Conservation (phyloP, 2,113 vertebrate genomes). For the Oceanites oceanicus region DNA sequence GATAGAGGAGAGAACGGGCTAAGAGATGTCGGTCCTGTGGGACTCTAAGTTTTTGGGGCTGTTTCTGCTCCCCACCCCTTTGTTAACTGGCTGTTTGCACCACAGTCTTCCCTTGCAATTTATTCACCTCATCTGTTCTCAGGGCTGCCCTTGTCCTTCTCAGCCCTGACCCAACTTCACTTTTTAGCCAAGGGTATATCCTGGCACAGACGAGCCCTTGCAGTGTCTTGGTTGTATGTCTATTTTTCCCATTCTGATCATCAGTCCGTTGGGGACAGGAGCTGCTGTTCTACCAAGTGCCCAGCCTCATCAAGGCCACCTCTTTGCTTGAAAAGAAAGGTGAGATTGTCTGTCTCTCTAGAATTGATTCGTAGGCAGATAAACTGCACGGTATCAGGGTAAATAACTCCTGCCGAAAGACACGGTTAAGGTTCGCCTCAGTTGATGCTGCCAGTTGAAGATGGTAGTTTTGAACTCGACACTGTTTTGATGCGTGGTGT, state of each 20-base stretch:
- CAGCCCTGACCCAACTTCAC: neutral
- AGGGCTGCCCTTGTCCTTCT: neutral
- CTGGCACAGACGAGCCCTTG: neutral
- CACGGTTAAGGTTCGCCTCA: neutral
- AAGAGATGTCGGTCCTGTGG: neutral
- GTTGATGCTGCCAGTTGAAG: neutral
- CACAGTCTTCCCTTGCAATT: neutral
- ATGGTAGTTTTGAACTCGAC: neutral
- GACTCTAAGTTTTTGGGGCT: neutral
- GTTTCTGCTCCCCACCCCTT: neutral
- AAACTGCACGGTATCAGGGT: neutral
- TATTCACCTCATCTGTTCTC: neutral
- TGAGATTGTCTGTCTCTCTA: neutral
- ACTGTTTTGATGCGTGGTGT: neutral
- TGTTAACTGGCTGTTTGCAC: neutral
- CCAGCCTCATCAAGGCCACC: neutral
- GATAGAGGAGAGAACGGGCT: neutral
- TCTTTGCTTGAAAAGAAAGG: neutral
- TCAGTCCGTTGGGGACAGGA: fast-evolving
- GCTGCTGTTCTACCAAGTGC: neutral
- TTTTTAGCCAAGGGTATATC: neutral
- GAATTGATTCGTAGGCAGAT: neutral
- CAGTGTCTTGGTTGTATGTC: no score
- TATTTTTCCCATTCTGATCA: neutral
- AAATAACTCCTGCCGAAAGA: neutral